Percentiles rank a stretch among this genome's conserved stretches.
These are phyloP conservation scores for Brachyptera risi DNA, from an alignment of 2,888 invertebrate genomes.

Conservation along the genomic window DNA sequence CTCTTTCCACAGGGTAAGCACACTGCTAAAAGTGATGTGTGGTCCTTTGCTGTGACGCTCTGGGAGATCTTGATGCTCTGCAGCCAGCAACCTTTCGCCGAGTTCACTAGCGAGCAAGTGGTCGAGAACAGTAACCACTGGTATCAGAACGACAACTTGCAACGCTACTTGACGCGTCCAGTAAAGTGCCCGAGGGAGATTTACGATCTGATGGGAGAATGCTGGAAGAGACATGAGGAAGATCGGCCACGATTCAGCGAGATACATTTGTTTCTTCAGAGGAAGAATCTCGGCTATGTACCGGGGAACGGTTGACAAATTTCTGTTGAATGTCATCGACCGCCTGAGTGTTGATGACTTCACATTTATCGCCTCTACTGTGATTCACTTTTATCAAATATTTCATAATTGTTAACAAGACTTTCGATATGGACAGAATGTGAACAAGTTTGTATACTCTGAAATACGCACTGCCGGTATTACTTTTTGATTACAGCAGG, in stretches of 20 bases:
- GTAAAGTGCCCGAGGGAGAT: slow-evolving; percentile 79
- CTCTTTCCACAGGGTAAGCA: slow-evolving; percentile 68
- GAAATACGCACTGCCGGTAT: too few species aligned
- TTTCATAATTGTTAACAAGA: too few species aligned
- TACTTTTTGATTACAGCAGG: too few species aligned
- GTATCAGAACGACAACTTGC: slow-evolving; percentile 53
- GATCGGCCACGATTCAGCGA: slow-evolving; percentile 84
- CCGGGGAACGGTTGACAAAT: too few species aligned
- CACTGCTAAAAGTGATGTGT: slow-evolving; percentile 83
- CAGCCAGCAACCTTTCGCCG: slow-evolving; percentile 73
- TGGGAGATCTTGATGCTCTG: slow-evolving; percentile 86
- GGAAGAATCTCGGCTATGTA: slow-evolving; percentile 64
- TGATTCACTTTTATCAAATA: too few species aligned
- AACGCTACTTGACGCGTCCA: slow-evolving; percentile 58
- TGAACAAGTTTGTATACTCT: too few species aligned
- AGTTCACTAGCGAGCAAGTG: slow-evolving; percentile 79
- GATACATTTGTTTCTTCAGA: slow-evolving; percentile 76
- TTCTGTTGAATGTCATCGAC: too few species aligned
- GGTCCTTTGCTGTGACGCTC: slow-evolving; percentile 85
- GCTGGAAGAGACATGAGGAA: slow-evolving; percentile 78
- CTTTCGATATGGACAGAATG: too few species aligned
- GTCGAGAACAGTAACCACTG: slow-evolving; percentile 68
- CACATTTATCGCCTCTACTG: too few species aligned
- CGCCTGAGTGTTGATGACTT: too few species aligned
- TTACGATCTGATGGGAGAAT: slow-evolving; percentile 87